A percentile compares a stretch with the other conserved stretches of the same genome.
Conservation (phyloP, 2,113 vertebrate species). For the Syngnathus scovelli region DNA sequence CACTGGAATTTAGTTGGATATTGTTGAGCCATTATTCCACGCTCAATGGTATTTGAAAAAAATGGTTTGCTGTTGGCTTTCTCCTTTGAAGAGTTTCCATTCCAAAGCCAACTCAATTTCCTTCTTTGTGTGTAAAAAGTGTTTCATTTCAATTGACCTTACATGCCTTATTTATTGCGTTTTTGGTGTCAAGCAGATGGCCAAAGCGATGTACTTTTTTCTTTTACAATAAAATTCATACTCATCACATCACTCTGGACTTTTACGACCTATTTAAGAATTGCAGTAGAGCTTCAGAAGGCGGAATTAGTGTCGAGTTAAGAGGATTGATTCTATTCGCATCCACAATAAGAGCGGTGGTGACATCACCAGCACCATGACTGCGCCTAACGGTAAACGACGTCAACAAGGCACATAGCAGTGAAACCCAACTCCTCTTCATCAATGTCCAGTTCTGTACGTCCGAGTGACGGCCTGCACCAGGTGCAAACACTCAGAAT, state of each 20-base stretch:
- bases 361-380: conserved; percentile 20
- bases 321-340: neutral
- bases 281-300: neutral
- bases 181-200: conserved; percentile 29
- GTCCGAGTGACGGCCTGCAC: conserved; percentile 30
- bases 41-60: too few relatives aligned
- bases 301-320: neutral
- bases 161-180: conserved; percentile 67
- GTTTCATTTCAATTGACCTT: conserved; percentile 41
- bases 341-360: neutral
- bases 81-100: neutral
- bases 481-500: conserved; percentile 64
- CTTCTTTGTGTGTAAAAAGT: conserved; percentile 5
- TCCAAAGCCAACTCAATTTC: neutral
- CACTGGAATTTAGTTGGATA: neutral
- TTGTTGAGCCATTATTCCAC: conserved; percentile 9
- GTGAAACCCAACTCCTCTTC: conserved; percentile 7
- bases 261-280: too few relatives aligned
- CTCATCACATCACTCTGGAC: conserved; percentile 22
- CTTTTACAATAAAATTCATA: conserved; percentile 42
- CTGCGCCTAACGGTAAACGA: conserved; percentile 18
- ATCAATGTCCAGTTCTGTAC: conserved; percentile 3
- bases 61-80: neutral
- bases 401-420: neutral
- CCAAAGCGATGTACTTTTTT: conserved; percentile 34